Conservation (phyloP, 2,113 vertebrate species). For the Chloebia gouldiae region DNA sequence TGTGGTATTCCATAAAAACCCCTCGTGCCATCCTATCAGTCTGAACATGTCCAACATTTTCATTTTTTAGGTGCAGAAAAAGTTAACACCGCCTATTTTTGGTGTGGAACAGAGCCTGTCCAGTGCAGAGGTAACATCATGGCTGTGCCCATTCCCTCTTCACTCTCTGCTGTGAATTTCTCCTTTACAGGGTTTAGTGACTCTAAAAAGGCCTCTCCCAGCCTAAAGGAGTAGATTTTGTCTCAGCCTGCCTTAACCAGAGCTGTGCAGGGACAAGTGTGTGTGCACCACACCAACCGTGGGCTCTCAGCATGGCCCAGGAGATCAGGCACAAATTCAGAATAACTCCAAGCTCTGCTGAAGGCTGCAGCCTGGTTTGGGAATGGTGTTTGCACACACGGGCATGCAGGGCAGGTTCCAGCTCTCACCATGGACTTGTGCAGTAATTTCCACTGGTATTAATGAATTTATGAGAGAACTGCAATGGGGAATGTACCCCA, state of each 20-base stretch:
- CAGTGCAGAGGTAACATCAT: fast-evolving
- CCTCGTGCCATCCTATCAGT: no score
- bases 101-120: fast-evolving
- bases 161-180: neutral
- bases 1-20: neutral
- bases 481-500: neutral
- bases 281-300: fast-evolving
- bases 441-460: neutral
- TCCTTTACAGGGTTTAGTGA: neutral
- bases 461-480: neutral
- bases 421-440: neutral
- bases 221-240: neutral
- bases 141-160: fast-evolving
- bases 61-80: neutral
- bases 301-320: neutral
- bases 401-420: neutral
- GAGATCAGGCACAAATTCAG: neutral
- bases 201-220: neutral
- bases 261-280: fast-evolving
- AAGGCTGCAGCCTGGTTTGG: neutral
- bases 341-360: fast-evolving
- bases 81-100: neutral
- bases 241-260: neutral
- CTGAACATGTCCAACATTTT: neutral
- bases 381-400: neutral